Conservation (phyloP, 2,888 invertebrate genomes). For the Hypolimnas misippus region DNA sequence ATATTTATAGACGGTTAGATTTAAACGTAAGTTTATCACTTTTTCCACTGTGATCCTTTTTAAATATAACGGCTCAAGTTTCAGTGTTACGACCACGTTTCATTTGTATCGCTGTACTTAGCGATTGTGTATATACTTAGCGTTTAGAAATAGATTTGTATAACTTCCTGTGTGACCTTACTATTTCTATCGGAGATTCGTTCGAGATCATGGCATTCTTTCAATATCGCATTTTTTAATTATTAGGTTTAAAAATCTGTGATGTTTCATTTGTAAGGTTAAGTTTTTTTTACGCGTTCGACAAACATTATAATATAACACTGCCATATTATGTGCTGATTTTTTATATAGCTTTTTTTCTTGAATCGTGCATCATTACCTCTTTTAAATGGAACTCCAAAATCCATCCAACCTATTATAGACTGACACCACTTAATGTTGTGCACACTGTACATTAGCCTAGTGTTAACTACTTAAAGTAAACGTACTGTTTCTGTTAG, state of each 20-base stretch:
- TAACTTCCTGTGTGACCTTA: conserved; percentile 80
- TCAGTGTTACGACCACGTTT: conserved; percentile 72
- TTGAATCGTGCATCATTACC: conserved; percentile 48
- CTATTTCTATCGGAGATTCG: conserved; percentile 60
- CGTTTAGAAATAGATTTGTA: conserved; percentile 56
- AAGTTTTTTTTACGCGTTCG: conserved; percentile 49
- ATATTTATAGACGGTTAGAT: conserved; percentile 56
- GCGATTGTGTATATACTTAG: conserved; percentile 73
- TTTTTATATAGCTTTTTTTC: conserved; percentile 37
- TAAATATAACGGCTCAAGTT: conserved; percentile 79
- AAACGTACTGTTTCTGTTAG: conserved; percentile 38
- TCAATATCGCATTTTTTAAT: conserved; percentile 54
- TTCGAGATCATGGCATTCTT: conserved; percentile 62
- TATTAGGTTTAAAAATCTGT: conserved; percentile 75
- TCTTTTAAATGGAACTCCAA: conserved; percentile 53
- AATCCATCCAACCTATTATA: conserved; percentile 83
- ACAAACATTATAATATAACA: conserved; percentile 44
- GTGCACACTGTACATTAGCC: conserved; percentile 78
- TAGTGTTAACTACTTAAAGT: conserved; percentile 64
- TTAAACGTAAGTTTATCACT: conserved; percentile 78
- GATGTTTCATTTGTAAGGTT: conserved; percentile 70
- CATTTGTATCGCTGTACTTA: conserved; percentile 53
- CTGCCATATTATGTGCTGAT: conserved; percentile 51
- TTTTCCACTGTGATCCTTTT: conserved; percentile 84
- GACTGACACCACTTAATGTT: conserved; percentile 82